Percentiles rank a stretch among this genome's conserved stretches.
These are phyloP conservation scores for Suncus etruscus DNA, from an alignment of 2,113 vertebrate species.

Conservation along the genomic window DNA sequence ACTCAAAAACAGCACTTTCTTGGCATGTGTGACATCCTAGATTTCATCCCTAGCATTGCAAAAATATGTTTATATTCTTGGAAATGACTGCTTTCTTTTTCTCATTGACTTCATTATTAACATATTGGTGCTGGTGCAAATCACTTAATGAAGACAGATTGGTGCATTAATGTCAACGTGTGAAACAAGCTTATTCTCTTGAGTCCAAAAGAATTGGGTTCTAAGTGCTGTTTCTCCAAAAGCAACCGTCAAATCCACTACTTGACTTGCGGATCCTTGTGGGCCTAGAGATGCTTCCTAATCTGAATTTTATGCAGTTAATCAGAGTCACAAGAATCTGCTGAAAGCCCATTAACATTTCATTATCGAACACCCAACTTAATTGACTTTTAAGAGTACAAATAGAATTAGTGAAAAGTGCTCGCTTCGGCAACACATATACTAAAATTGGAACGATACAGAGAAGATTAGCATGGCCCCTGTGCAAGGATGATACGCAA, in stretches of 20 bases:
- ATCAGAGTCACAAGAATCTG: neutral
- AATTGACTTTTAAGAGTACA: neutral
- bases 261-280: neutral
- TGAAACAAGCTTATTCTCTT: neutral
- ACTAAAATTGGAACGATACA: too few relatives aligned
- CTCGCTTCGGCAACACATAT: too few relatives aligned
- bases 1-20: too few relatives aligned
- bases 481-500: too few relatives aligned
- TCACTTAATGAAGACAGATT: too few relatives aligned
- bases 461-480: too few relatives aligned
- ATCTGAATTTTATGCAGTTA: neutral
- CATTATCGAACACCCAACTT: neutral
- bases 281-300: neutral
- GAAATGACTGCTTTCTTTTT: neutral
- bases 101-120: neutral
- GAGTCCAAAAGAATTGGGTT: neutral
- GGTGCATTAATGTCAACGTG: too few relatives aligned
- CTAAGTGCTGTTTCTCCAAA: neutral
- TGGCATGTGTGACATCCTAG: too few relatives aligned
- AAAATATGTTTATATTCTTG: too few relatives aligned
- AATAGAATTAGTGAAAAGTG: too few relatives aligned
- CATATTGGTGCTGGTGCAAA: too few relatives aligned
- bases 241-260: neutral
- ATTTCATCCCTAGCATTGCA: too few relatives aligned
- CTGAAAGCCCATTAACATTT: neutral